Evolutionary conservation across 2,113 vertebrate genomes (phyloP).

Genomic region (Megaceryle maxima): DNA sequence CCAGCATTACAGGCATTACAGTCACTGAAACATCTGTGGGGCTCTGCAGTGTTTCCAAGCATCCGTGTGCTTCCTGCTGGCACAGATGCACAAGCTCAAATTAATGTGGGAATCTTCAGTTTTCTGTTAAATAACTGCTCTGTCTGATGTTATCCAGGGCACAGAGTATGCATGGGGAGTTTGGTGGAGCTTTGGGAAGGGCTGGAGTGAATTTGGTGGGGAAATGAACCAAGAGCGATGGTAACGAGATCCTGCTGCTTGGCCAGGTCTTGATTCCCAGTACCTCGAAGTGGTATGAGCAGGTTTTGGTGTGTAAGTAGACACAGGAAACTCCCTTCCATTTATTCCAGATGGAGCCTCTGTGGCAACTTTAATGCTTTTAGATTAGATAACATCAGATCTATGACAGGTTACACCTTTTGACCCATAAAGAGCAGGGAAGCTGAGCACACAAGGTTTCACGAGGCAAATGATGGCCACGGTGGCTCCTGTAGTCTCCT

Average conservation of each 20-base stretch:
- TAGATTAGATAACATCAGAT: neutral
- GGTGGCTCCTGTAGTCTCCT: neutral
- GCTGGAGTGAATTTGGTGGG: neutral
- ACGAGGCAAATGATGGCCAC: neutral
- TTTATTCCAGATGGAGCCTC: neutral
- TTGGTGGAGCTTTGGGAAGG: neutral
- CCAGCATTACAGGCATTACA: neutral
- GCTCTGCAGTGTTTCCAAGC: rapidly evolving
- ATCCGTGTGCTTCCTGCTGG: neutral
- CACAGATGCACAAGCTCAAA: neutral
- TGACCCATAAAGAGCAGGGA: neutral
- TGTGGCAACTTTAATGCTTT: neutral
- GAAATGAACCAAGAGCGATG: neutral
- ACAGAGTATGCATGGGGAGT: neutral
- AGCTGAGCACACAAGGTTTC: neutral
- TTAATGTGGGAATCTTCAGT: rapidly evolving
- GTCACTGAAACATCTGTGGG: rapidly evolving
- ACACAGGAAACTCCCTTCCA: rapidly evolving
- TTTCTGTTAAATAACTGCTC: neutral
- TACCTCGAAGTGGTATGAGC: neutral
- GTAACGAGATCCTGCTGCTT: neutral
- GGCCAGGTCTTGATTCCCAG: neutral
- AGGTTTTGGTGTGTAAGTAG: neutral
- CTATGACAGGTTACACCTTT: neutral
- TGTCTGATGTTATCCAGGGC: neutral